Evolutionary conservation across 2,113 vertebrate genomes (phyloP), one percentile per base, ranked within the genome.

Genomic region (Lamprotornis superbus): DNA sequence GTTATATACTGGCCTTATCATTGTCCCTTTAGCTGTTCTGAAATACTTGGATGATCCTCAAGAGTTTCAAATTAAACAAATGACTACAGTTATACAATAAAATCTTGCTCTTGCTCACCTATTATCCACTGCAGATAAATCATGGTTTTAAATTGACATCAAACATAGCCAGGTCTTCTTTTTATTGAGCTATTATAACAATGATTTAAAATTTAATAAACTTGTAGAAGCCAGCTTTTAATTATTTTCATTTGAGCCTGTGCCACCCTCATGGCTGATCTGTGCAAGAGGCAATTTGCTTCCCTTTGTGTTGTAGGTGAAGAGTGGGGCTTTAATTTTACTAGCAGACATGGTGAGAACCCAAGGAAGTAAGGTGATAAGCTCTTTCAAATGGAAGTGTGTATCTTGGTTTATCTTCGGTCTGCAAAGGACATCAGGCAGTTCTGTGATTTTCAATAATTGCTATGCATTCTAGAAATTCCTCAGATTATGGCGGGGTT

Each of bases 161-260:
- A 78, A 83, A 74, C 21, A 53, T 70, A 97, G 57, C 9, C 44
- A 56, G 52, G 61, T 13, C 7, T 67, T 64, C 5, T 87, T 96
- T 85, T 91, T 94, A 84, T 88, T 96, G 92, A 93, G 69, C 56
- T 93, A 53, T 94, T 96, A 84, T 68, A 92, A 73, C 57, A 91
- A 83, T 78, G 21, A 95, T 64, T 61, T 70, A 94, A 96, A 94
- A 97, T 95, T 93, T 96, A 96, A 94, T 95, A 94, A 93, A 30
- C 71, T 95, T 12, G 53, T 60, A 85, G 69, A 89, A 96, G 59
- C 19, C 44, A 52, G 28, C 13, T 95, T 95, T 86, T 84, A 97
- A 96, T 95, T 96, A 92, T 95, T 92, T 92, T 97, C 65, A 78
- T 95, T 82, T 88, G 59, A 89, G 30, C 65, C 61, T 61, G 7